These are phyloP conservation scores for Desoria tigrina DNA, from an alignment of 2,888 invertebrate species.

Conservation along the genomic window DNA sequence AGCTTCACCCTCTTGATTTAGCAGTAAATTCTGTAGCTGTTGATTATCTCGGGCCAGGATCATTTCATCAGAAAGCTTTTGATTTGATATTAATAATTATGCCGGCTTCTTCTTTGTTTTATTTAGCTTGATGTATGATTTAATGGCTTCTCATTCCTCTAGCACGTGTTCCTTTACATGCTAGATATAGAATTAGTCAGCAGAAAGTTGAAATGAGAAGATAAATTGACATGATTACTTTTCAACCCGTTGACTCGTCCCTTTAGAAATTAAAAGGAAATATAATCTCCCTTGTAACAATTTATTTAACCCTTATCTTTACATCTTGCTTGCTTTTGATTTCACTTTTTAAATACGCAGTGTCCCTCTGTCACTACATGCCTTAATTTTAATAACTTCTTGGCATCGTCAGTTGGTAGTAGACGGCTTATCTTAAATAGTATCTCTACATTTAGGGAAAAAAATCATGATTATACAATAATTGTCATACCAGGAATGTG, in stretches of 20 bases:
- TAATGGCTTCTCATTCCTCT: neutral
- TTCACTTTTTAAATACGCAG: too few species aligned
- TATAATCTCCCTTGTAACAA: too few species aligned
- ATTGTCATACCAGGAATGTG: slow-evolving; percentile 84
- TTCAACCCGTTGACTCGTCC: slow-evolving; percentile 5
- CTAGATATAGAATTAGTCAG: slow-evolving; percentile 19
- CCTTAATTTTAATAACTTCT: too few species aligned
- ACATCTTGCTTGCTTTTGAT: too few species aligned
- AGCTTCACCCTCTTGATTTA: too few species aligned
- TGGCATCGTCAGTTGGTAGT: too few species aligned
- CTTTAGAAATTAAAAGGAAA: neutral
- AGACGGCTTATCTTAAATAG: too few species aligned
- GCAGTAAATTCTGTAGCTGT: too few species aligned
- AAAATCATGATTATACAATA: too few species aligned
- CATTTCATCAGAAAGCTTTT: slow-evolving; percentile 6
- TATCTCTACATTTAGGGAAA: too few species aligned
- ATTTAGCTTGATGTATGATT: neutral
- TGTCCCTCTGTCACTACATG: too few species aligned
- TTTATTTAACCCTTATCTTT: too few species aligned
- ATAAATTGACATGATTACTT: slow-evolving; percentile 23
- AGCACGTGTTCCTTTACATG: slow-evolving; percentile 7
- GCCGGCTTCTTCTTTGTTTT: slow-evolving; percentile 10
- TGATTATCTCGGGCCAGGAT: neutral
- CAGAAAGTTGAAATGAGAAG: slow-evolving; percentile 14
- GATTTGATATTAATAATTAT: neutral